These are phyloP conservation scores for Proctacanthus coquilletti DNA, from an alignment of 1,140 invertebrate genomes.

Conservation along the genomic window DNA sequence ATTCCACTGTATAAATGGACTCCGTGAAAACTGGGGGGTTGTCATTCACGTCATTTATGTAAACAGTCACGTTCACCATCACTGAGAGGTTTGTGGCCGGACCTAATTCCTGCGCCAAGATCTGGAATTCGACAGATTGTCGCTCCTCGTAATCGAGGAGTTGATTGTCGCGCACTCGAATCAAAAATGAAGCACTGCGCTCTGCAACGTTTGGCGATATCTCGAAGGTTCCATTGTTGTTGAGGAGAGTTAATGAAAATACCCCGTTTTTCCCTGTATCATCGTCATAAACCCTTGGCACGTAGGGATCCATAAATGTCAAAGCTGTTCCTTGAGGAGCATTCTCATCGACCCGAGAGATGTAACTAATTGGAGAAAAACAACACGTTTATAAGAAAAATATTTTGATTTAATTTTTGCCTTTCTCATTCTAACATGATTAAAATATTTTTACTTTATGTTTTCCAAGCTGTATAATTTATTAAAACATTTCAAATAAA, in stretches of 20 bases:
- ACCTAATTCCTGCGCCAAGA: conserved; percentile 63
- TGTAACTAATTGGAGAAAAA: too few species aligned
- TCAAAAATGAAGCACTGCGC: conserved; percentile 58
- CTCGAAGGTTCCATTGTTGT: conserved; percentile 77
- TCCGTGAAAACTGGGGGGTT: conserved; percentile 69
- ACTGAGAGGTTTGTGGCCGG: conserved; percentile 55
- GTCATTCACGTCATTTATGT: conserved; percentile 79
- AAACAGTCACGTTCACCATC: conserved; percentile 56
- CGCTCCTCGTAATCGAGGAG: conserved; percentile 69
- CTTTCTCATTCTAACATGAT: too few species aligned
- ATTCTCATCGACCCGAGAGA: conserved; percentile 65
- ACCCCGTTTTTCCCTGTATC: conserved; percentile 70
- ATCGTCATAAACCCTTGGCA: conserved; percentile 55
- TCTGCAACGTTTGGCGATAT: conserved; percentile 77
- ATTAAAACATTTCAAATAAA: too few species aligned
- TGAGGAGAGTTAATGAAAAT: conserved; percentile 59
- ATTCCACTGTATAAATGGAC: conserved; percentile 50
- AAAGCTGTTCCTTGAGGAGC: conserved; percentile 60
- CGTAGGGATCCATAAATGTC: conserved; percentile 50
- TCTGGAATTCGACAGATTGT: conserved; percentile 54
- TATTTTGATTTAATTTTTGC: too few species aligned
- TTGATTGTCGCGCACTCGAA: conserved; percentile 66
- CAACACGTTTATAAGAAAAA: too few species aligned
- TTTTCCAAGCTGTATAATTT: too few species aligned
- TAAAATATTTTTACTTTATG: too few species aligned